Evolutionary conservation across 2,888 invertebrate species (phyloP).

Genomic region (Tridacna gigas): DNA sequence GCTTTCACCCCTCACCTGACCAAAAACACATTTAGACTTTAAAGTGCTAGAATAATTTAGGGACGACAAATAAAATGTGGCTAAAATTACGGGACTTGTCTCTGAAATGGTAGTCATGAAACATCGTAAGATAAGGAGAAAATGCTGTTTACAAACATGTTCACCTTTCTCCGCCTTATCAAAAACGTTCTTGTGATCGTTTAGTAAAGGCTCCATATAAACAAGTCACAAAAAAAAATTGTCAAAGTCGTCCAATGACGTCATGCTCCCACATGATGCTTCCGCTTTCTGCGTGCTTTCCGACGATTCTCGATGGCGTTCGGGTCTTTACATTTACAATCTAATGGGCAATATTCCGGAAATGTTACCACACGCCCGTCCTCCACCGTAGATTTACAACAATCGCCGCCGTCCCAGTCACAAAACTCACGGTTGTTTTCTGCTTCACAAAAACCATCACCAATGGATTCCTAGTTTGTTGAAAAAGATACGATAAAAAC

Average conservation of each 20-base stretch:
- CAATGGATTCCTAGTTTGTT: slow-evolving; percentile 66
- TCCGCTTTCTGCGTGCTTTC: slow-evolving; percentile 33
- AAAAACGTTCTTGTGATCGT: neutral
- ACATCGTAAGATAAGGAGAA: neutral
- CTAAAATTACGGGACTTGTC: too few relatives aligned
- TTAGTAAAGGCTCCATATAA: too few relatives aligned
- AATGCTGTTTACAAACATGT: neutral
- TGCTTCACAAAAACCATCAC: slow-evolving; percentile 78
- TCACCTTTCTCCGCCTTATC: neutral
- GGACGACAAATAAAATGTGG: too few relatives aligned
- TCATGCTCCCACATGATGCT: neutral
- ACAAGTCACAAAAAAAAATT: neutral
- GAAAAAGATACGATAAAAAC: too few relatives aligned
- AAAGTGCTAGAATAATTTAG: too few relatives aligned
- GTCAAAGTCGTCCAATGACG: neutral
- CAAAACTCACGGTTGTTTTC: slow-evolving; percentile 77
- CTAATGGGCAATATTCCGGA: slow-evolving; percentile 64
- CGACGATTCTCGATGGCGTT: slow-evolving; percentile 72
- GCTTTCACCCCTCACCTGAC: too few relatives aligned
- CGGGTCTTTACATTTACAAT: slow-evolving; percentile 78
- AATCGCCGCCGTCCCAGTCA: slow-evolving; percentile 81
- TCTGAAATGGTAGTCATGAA: too few relatives aligned
- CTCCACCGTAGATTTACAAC: slow-evolving; percentile 76
- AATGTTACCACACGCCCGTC: slow-evolving; percentile 68
- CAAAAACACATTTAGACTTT: too few relatives aligned